A percentile compares a stretch with the other conserved stretches of the same genome.
These are phyloP conservation scores for Habroteleia sp. DNA, from an alignment of 2,888 invertebrate genomes.

Conservation along the genomic window DNA sequence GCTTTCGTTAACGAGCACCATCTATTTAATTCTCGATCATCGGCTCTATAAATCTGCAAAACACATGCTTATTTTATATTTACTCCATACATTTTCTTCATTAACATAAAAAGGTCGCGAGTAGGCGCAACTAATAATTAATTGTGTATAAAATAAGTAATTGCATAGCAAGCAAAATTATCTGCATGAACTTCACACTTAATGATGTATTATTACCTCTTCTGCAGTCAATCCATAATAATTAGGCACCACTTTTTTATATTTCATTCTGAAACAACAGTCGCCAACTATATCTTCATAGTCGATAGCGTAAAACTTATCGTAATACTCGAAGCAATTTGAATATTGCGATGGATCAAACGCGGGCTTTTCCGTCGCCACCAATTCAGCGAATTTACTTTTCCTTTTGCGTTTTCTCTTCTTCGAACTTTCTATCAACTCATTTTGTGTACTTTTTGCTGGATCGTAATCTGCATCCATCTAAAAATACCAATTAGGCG, in stretches of 20 bases:
- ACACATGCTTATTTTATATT: no score
- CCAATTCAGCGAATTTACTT: conserved; percentile 88
- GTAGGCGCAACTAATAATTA: neutral
- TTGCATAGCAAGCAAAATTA: no score
- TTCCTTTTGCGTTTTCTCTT: conserved; percentile 85
- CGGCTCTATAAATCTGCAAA: conserved; percentile 91
- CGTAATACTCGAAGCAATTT: conserved; percentile 92
- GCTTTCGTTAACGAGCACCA: conserved; percentile 97
- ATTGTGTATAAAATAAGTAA: no score
- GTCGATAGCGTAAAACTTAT: conserved; percentile 97
- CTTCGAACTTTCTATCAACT: conserved; percentile 84
- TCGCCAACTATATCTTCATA: conserved; percentile 98
- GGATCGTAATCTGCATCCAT: conserved; percentile 95
- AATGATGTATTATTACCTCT: no score
- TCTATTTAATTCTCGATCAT: conserved; percentile 95
- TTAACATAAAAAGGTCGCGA: no score
- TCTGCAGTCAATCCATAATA: conserved; percentile 94
- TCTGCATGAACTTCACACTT: no score
- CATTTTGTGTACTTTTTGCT: conserved; percentile 80
- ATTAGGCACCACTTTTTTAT: conserved; percentile 93
- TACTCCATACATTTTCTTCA: no score
- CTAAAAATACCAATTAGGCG: no score
- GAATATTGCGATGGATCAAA: conserved; percentile 89
- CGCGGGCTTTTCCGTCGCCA: conserved; percentile 89
- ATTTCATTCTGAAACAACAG: conserved; percentile 95